These are phyloP conservation scores for Agrypnus murinus DNA, from an alignment of 2,888 invertebrate species.

Conservation along the genomic window DNA sequence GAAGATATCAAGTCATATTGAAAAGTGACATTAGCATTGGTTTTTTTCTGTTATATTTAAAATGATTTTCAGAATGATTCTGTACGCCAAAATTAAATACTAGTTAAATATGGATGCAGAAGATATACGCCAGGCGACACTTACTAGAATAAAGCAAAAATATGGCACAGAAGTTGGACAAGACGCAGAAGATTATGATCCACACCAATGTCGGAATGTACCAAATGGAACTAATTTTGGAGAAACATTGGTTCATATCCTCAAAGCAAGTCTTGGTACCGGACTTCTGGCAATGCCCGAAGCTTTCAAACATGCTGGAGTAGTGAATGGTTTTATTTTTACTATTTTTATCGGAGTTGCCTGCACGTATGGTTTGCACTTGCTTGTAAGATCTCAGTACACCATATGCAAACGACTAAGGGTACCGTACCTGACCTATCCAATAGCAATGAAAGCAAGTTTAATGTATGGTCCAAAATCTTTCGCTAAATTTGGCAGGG, in stretches of 20 bases:
- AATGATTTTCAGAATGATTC: no score
- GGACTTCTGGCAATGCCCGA: constrained; percentile 96
- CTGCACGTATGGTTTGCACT: constrained; percentile 91
- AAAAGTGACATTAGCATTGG: no score
- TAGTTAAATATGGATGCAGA: no score
- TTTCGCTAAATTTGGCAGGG: constrained; percentile 76
- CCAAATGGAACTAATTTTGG: constrained; percentile 83
- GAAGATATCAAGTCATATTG: no score
- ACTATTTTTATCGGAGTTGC: constrained; percentile 85
- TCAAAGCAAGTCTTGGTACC: constrained; percentile 94
- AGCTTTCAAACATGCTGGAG: constrained; percentile 91
- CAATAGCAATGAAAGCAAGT: constrained; percentile 80
- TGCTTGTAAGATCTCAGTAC: constrained; percentile 81
- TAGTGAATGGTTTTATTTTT: constrained; percentile 83
- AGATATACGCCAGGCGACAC: no score
- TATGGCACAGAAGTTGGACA: constrained; percentile 48
- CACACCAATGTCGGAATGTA: constrained; percentile 78
- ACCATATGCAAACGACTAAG: constrained; percentile 78
- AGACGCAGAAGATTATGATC: constrained; percentile 74
- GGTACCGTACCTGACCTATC: constrained; percentile 87
- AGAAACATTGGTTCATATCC: constrained; percentile 88
- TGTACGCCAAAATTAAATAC: no score
- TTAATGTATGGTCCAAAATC: constrained; percentile 83
- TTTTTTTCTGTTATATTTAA: no score
- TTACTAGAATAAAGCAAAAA: no score